Base-by-base conservation (phyloP, 2,113 vertebrate species). In the Bubo blakistoni region DNA sequence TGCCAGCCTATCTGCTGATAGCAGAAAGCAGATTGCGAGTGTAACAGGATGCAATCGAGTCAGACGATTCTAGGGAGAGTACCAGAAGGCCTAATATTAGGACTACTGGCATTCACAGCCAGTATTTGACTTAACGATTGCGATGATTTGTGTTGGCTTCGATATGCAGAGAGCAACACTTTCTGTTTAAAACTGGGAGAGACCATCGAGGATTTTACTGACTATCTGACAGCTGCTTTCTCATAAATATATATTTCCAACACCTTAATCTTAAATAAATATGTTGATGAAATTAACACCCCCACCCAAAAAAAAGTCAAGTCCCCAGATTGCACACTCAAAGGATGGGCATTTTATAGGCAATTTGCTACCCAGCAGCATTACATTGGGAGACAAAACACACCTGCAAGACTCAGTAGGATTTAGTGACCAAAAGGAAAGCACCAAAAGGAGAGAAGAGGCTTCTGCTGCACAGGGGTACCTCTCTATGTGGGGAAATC, bases 11-110 rank as follows among this genome's bases (percentile, higher is more conserved):
- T 92, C 86, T 88, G 82, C 85, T 0, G 42, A 96, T 70, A 97
- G 95, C 95, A 97, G 92, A 97, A 97, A 98, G 97, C 98, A 98
- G 98, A 98, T 97, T 98, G 98, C 55, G 87, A 97, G 96, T 90
- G 86, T 96, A 96, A 95, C 86, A 27, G 92, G 94, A 98, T 66
- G 96, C 96, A 97, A 49, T 94, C 26, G 24, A 97, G 97, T 92
- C 97, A 97, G 94, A 96, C 58, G 84, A 96, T 96, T 89, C 96
- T 91, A 83, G 62, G n/a, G 96, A 97, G 94, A 94, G 81, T 36
- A 95, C 92, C 98, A 98, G 97, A 92, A 98, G 96, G 96, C 94
- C 97, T 93, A 92, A 66, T 97, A 95, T 94, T 92, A 83, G 97
- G 91, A 86, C 85, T 86, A 94, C 54, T 93, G 91, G 86, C 62